Evolutionary conservation across 1,140 invertebrate genomes (phyloP).

Genomic region (Zaprionus vittiger): DNA sequence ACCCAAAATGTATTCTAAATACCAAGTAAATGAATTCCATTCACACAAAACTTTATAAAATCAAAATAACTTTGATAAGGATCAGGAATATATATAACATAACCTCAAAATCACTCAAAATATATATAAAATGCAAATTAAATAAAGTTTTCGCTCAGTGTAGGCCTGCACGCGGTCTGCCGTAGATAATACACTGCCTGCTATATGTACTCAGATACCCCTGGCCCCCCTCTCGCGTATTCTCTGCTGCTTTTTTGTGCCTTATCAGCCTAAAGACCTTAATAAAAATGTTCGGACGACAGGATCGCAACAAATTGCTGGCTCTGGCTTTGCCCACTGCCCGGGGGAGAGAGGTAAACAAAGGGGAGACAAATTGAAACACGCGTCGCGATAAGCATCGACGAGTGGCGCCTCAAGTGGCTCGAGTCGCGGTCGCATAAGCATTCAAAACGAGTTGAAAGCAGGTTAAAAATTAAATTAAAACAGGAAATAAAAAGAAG

Average conservation of each 20-base stretch:
- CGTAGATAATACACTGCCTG: constrained; percentile 1
- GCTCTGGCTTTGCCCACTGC: neutral
- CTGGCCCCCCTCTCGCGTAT: too few species aligned
- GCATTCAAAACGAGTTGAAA: constrained; percentile 36
- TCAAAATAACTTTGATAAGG: too few species aligned
- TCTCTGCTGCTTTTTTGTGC: constrained; percentile 4
- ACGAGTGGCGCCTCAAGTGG: constrained; percentile 11
- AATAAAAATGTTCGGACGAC: constrained; percentile 38
- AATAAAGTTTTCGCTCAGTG: neutral
- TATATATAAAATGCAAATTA: neutral
- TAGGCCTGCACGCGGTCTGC: neutral
- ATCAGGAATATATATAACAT: neutral
- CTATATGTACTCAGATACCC: neutral
- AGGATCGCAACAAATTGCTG: constrained; percentile 33
- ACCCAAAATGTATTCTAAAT: too few species aligned
- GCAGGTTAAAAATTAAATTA: constrained; percentile 51
- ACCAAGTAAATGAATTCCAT: too few species aligned
- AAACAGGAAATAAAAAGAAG: constrained; percentile 15
- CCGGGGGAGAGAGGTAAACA: constrained; percentile 21
- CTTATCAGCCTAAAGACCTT: constrained; percentile 38
- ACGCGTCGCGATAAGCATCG: constrained; percentile 41
- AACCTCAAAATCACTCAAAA: neutral
- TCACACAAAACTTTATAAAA: too few species aligned
- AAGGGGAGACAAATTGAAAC: constrained; percentile 48
- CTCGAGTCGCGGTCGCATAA: constrained; percentile 1